These are phyloP conservation scores for Oscheius sp. DNA, from an alignment of 2,888 invertebrate species.

Conservation along the genomic window DNA sequence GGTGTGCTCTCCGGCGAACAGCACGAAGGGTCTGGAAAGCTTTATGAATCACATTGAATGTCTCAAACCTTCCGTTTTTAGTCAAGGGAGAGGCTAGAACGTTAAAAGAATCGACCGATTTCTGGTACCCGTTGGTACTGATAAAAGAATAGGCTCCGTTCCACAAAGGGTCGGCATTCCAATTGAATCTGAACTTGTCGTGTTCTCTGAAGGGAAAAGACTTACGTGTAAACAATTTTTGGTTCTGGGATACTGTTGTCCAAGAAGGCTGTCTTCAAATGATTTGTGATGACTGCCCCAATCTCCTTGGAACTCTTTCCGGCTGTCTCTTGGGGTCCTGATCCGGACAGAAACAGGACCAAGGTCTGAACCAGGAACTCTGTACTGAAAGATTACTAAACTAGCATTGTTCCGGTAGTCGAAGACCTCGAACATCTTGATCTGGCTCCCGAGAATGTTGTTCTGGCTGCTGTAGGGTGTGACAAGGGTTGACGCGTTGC, in stretches of 20 bases:
- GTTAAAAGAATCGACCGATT: slow-evolving; percentile 10
- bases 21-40: slow-evolving; percentile 23
- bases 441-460: not conserved
- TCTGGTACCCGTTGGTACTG: slow-evolving; percentile 21
- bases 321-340: slow-evolving; percentile 8
- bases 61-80: slow-evolving; percentile 14
- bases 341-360: slow-evolving; percentile 18
- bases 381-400: not conserved
- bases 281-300: slow-evolving; percentile 1
- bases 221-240: slow-evolving; percentile 9
- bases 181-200: slow-evolving; percentile 39
- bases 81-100: slow-evolving; percentile 13
- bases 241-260: slow-evolving; percentile 28
- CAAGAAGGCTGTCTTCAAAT: slow-evolving; percentile 19
- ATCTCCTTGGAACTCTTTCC: slow-evolving; percentile 8
- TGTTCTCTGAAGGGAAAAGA: no score
- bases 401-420: not conserved
- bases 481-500: not conserved
- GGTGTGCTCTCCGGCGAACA: slow-evolving; percentile 56
- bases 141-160: slow-evolving; percentile 51
- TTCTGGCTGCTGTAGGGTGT: slow-evolving; percentile 26
- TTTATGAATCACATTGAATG: no score
- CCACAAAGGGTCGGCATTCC: slow-evolving; percentile 44
- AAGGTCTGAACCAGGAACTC: slow-evolving; percentile 11
- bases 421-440: slow-evolving; percentile 9